Base-by-base conservation (phyloP, 2,797 vertebrate species). In the Botia kubotai region DNA sequence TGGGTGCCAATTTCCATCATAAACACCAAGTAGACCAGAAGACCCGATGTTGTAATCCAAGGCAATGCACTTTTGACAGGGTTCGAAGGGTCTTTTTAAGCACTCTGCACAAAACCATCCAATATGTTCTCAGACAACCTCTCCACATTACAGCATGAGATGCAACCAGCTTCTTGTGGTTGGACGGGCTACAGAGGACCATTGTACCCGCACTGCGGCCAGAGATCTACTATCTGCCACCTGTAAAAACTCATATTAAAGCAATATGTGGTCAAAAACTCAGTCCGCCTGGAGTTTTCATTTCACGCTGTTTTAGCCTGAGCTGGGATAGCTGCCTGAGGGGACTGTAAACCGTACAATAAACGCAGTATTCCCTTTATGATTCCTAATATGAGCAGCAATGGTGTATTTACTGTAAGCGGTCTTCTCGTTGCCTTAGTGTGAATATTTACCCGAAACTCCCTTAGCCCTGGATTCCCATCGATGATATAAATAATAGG, bases 101-200 rank as follows among this genome's bases (percentile, higher is more conserved):
- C 72, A 57, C 55, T 74, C 79, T 79, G 72, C 87, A 87, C 50
- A 83, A 77, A 88, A 83, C 70, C 77, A 88, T 87, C 75, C 83
- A 87, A 88, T 87, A 77, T 81, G 67, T 81, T 82, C 89, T 84
- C 79, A 87, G 74, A 75, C 77, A 58, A 62, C 1, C 67, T 78
- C 87, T 86, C 84, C 79, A 72, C 79, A 39, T 8, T 63, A 87
- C 72, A 82, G 82, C 63, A 85, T 72, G 67, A 88, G 88, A 91
- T 88, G 75, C 86, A 89, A 91, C 85, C 74, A 89, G 66, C 78
- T 88, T 89, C 76, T 87, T 87, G 88, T 90, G 90, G 85, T 88
- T 87, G 81, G 87, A 85, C 50, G 68, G 48, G 74, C 84, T 86
- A 85, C 82, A 80, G 75, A 88, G 70, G 81, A 72, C 70, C 33